Base-by-base conservation (phyloP, 2,113 vertebrate genomes). In the Poeciliopsis turrubarensis region DNA sequence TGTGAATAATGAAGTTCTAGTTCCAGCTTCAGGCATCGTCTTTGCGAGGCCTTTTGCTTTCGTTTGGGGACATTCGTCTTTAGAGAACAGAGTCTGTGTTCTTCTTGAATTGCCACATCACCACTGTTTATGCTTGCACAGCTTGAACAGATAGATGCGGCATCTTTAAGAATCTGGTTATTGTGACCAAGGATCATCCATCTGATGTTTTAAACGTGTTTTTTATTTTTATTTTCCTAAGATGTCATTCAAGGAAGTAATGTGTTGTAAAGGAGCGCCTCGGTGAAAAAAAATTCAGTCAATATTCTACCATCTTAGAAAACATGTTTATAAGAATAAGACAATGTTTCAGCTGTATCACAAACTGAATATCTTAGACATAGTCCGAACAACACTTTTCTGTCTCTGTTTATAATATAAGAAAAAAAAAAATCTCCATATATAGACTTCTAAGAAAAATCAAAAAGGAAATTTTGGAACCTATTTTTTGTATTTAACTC, bases 361-460 rank as follows among this genome's bases (percentile, higher is more conserved):
- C 51, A 57, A 25, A 57, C 17, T n/a, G 22, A 7, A n/a, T 57
- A 7, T n/a, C 25, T 57, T 57, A 57, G 51, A 57, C 34, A 11
- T 37, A 37, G 34, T 37, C 34, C 0, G 34, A 37, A 37, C 34
- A 37, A 11, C 10, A 37, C 34, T 37, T 41, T 41, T 41, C 5
- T 17, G 44, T 47, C 17, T 19, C 44, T 47, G 17, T 47, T 19
- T 5, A 47, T 15, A 1, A 1, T 5, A 47, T 19, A 15, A 70
- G 75, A 2, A 76, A 68, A 60, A 14, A 68, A 77, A 2, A 76
- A 68, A 54, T 71, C 1, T 65, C 30, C 34, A n/a, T 68, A 60
- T 68, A 32, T 63, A 76, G 60, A 70, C 32, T 37, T 66, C 37
- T 57, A 72, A 79, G 39, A 37, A 22, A 37, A 25, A 37, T 44